Percentiles rank a stretch among this genome's conserved stretches.
phyloP scores from a whole-genome alignment of 2,797 vertebrate species.

The Myiotriccus ornatus region DNA sequence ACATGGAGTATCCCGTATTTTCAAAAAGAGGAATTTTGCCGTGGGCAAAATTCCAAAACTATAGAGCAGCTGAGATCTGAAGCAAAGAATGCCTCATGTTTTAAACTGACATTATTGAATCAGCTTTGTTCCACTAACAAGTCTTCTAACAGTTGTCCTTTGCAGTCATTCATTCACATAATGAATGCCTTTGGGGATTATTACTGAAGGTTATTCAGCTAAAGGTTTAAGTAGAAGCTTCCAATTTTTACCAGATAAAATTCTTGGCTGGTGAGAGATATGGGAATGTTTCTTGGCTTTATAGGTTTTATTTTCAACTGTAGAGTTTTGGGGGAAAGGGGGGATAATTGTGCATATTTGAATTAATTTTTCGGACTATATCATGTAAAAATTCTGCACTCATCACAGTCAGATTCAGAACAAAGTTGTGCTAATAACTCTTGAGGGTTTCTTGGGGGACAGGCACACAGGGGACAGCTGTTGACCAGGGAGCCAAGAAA shows the following conservation, averaged over 20 bases:
- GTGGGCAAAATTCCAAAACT: neutral
- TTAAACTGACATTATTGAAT: neutral
- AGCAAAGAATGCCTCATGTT: neutral
- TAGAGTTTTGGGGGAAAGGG: neutral
- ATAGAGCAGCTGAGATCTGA: neutral
- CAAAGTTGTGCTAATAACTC: neutral
- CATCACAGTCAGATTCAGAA: neutral
- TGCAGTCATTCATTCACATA: neutral
- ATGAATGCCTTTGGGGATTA: neutral
- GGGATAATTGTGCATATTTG: neutral
- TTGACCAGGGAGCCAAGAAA: neutral
- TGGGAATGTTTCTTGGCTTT: neutral
- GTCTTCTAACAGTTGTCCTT: neutral
- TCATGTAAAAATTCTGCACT: neutral
- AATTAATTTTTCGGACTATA: neutral
- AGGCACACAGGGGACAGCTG: neutral
- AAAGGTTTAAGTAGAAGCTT: neutral
- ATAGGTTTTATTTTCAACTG: neutral
- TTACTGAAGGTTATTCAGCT: neutral
- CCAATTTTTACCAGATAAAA: neutral
- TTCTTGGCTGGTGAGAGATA: neutral
- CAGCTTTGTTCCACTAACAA: neutral
- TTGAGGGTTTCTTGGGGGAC: accelerated
- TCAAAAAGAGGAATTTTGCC: neutral
- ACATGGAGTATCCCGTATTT: neutral